Conservation (phyloP, 2,113 vertebrate genomes). For the Syngnathus typhle region DNA sequence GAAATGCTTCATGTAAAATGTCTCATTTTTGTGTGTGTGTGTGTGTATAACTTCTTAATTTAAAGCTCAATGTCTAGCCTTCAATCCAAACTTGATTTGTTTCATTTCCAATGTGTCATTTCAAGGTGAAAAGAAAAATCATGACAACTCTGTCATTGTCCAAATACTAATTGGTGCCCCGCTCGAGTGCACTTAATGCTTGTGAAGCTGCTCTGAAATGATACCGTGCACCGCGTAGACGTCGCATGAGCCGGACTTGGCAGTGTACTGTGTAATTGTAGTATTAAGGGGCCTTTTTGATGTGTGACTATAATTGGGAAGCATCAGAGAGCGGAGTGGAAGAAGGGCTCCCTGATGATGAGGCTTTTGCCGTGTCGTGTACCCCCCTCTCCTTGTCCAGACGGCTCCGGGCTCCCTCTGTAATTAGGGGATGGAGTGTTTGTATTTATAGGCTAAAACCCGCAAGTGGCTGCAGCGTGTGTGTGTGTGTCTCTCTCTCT, state of each 20-base stretch:
- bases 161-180: constrained; percentile 4
- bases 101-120: not conserved
- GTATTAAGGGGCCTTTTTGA: constrained; percentile 67
- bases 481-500: constrained; percentile 19
- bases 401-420: constrained; percentile 79
- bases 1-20: not conserved
- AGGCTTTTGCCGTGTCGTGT: constrained; percentile 64
- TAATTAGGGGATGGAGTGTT: constrained; percentile 86
- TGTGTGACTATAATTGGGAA: constrained; percentile 64
- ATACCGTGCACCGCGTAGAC: constrained; percentile 49
- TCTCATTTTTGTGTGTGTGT: not conserved
- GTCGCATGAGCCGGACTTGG: constrained; percentile 43
- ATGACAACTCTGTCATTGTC: not conserved
- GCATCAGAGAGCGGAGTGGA: constrained; percentile 56
- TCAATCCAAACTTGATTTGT: not conserved
- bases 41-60: not conserved
- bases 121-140: not conserved
- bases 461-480: constrained; percentile 77
- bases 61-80: not conserved
- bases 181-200: constrained; percentile 20
- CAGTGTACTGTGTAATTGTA: constrained; percentile 68
- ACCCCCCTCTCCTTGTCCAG: constrained; percentile 72
- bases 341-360: constrained; percentile 65
- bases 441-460: constrained; percentile 88
- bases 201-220: constrained; percentile 43